These are phyloP conservation scores for Sabatieria punctata DNA, from an alignment of 2,888 invertebrate species.

Conservation along the genomic window DNA sequence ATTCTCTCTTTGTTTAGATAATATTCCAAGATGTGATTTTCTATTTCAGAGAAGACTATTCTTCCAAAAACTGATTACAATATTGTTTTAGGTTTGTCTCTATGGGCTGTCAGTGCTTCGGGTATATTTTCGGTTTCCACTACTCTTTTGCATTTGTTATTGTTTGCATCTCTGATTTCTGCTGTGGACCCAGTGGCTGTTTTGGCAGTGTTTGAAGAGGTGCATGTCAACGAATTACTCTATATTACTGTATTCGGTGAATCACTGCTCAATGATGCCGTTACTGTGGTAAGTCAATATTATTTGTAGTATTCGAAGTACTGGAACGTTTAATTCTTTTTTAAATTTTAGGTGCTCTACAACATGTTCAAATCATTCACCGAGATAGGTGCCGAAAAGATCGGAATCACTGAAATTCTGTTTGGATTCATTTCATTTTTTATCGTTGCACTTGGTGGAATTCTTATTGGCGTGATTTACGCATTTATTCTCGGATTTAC, in stretches of 20 bases:
- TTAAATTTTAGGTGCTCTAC: conserved; percentile 24
- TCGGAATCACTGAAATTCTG: conserved; percentile 6
- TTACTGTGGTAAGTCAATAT: conserved; percentile 76
- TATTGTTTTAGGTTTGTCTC: conserved; percentile 39
- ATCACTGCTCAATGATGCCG: conserved; percentile 85
- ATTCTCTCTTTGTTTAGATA: too few relatives aligned
- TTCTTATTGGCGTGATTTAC: conserved; percentile 9
- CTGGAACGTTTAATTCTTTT: too few relatives aligned
- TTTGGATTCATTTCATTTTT: conserved; percentile 10
- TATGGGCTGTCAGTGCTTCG: conserved; percentile 65
- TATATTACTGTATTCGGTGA: conserved; percentile 96
- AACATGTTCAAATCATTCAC: conserved; percentile 10
- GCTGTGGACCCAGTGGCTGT: conserved; percentile 96
- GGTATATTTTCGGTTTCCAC: conserved; percentile 55
- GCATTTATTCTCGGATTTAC: conserved; percentile 7
- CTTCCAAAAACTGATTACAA: too few relatives aligned
- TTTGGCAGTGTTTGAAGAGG: conserved; percentile 88
- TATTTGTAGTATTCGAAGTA: too few relatives aligned
- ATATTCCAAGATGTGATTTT: too few relatives aligned
- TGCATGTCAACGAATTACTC: conserved; percentile 87
- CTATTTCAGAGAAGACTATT: too few relatives aligned
- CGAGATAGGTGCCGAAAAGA: conserved; percentile 8
- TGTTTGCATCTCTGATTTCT: conserved; percentile 78
- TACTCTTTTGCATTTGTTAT: conserved; percentile 57
- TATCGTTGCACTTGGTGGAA: conserved; percentile 9